These are phyloP conservation scores for Tetragnatha montana DNA, from an alignment of 2,888 invertebrate genomes.

Conservation along the genomic window DNA sequence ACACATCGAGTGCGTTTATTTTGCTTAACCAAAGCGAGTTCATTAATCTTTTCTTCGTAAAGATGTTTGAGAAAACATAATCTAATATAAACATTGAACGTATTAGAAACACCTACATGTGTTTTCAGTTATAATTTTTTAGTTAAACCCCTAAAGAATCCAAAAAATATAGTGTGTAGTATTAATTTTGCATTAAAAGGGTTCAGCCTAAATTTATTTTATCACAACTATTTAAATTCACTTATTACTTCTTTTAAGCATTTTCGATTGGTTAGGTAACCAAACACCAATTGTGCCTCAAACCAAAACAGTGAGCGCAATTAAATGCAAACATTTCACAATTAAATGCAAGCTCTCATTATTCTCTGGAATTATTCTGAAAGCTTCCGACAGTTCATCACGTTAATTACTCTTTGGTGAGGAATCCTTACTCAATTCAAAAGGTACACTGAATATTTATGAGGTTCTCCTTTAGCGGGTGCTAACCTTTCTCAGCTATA, in stretches of 20 bases:
- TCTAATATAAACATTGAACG: too few species aligned
- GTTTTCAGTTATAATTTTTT: too few species aligned
- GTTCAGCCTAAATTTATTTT: too few species aligned
- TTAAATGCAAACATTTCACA: too few species aligned
- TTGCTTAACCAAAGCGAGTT: too few species aligned
- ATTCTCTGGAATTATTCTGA: neutral
- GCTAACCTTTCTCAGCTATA: neutral
- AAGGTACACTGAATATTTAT: neutral
- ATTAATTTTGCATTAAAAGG: conserved; percentile 8
- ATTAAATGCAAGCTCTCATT: neutral
- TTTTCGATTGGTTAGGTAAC: neutral
- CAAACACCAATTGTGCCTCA: too few species aligned
- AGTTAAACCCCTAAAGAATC: neutral
- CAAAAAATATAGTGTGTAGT: neutral
- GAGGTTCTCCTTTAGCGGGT: neutral
- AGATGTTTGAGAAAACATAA: too few species aligned
- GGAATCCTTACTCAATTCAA: neutral
- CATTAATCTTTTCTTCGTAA: too few species aligned
- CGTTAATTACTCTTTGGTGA: neutral
- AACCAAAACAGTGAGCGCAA: too few species aligned
- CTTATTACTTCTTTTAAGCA: neutral
- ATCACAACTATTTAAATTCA: too few species aligned
- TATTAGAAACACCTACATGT: too few species aligned
- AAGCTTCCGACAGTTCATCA: neutral
- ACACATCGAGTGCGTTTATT: too few species aligned